phyloP scores from a whole-genome alignment of 92 coral and sea anemone species.

The Paragorgia papillata region DNA sequence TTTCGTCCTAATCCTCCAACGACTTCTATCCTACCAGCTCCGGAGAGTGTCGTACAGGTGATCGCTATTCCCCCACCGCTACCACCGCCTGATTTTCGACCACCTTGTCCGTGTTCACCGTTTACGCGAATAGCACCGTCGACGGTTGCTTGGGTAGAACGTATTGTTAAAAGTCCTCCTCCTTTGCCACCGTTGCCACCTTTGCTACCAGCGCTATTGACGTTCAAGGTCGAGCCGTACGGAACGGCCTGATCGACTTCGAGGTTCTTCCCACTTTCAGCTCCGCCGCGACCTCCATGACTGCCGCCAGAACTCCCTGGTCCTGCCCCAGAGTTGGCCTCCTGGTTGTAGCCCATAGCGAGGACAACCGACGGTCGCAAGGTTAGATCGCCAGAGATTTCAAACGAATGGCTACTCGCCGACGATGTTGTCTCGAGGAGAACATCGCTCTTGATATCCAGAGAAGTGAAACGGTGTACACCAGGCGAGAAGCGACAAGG shows the following conservation, averaged over 20 bases:
- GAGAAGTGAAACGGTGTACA: not conserved
- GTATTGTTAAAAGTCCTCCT: constrained; percentile 23
- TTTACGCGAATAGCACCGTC: constrained; percentile 28
- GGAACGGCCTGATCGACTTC: constrained; percentile 1
- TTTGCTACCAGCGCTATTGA: constrained; percentile 27
- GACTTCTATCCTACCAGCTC: constrained; percentile 3
- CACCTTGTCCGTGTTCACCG: constrained; percentile 20
- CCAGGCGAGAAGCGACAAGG: constrained; percentile 33
- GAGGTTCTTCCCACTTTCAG: constrained; percentile 29
- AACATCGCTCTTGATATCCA: constrained; percentile 21
- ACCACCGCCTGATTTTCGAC: constrained; percentile 26
- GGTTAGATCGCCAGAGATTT: constrained; percentile 6
- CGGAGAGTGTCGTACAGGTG: not conserved
- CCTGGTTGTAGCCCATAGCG: constrained; percentile 5
- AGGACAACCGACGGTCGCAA: constrained; percentile 9
- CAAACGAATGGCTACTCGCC: constrained; percentile 4
- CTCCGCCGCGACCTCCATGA: constrained; percentile 35
- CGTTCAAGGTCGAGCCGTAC: constrained; percentile 20
- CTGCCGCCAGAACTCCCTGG: constrained; percentile 32
- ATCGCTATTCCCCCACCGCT: constrained; percentile 38
- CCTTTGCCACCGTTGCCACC: constrained; percentile 34
- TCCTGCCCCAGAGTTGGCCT: constrained; percentile 19
- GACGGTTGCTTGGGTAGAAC: not conserved
- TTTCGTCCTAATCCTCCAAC: constrained; percentile 33
- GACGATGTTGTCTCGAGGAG: constrained; percentile 7